Base-by-base conservation (phyloP, 2,113 vertebrate species). In the Paedocypris sp. region DNA sequence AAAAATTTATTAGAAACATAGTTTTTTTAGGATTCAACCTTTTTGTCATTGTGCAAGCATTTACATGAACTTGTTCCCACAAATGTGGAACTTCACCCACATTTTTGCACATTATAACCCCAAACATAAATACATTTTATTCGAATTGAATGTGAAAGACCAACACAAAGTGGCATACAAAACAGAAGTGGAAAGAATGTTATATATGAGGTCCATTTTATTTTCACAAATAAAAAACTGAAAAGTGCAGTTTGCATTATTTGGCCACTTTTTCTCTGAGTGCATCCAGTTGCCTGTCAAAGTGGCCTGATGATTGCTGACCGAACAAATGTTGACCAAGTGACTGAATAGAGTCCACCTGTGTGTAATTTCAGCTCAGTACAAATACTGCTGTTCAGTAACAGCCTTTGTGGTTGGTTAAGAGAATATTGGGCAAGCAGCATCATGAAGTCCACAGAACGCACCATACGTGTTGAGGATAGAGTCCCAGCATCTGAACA, bases 311-410 rank as follows among this genome's bases (percentile, higher is more conserved):
- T 50, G n/a, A n/a, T n/a, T n/a, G n/a, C n/a, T n/a, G n/a, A n/a
- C n/a, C n/a, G n/a, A n/a, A n/a, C n/a, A n/a, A n/a, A n/a, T n/a
- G n/a, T n/a, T n/a, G n/a, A n/a, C n/a, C n/a, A n/a, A n/a, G n/a
- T n/a, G 29, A 32, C 1, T 50, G 4, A 50, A 46, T 46, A 33
- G 28, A 50, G 48, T 31, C 28, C 26, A 50, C 25, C 48, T 50
- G 48, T 50, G 25, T 49, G 47, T 28, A 49, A 45, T 22, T 45
- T 45, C n/a, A n/a, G n/a, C n/a, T n/a, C n/a, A 22, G 15, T 45
- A 16, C 22, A 45, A 45, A 45, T 20, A 45, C 41, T 19, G 6
- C 41, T 22, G 41, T 45, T 45, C 41, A 19, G 16, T 45, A 11
- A 19, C 18, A 19, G 15, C 10, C 10, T 33, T 4, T 19, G 19